Evolutionary conservation across 92 coral and sea anemone genomes (phyloP).

Genomic region (Palythoa caribaeorum): DNA sequence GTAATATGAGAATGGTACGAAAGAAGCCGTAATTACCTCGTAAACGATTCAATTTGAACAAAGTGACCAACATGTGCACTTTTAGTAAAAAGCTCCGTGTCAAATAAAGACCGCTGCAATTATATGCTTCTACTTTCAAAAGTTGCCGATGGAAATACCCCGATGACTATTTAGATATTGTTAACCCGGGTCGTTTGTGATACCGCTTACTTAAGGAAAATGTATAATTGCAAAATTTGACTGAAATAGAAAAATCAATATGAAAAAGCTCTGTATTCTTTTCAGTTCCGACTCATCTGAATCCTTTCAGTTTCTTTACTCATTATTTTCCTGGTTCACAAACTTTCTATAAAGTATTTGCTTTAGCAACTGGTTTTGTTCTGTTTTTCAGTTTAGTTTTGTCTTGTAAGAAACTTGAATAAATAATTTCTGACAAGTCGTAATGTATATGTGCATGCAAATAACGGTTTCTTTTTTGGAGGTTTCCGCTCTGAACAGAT

Average conservation of each 20-base stretch:
- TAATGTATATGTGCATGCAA: slow-evolving; percentile 11
- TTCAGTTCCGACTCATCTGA: background rate
- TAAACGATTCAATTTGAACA: slow-evolving; percentile 20
- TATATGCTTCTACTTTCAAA: slow-evolving; percentile 18
- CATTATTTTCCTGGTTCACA: background rate
- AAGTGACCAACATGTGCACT: slow-evolving; percentile 14
- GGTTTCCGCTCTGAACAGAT: slow-evolving; percentile 40
- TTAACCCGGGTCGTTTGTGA: slow-evolving; percentile 5
- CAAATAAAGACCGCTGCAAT: slow-evolving; percentile 15
- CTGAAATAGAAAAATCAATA: slow-evolving; percentile 21
- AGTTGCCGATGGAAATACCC: slow-evolving; percentile 40
- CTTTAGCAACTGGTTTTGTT: background rate
- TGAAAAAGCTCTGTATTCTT: background rate
- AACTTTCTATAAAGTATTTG: background rate
- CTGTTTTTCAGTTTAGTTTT: no score
- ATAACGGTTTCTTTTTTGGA: slow-evolving; percentile 18
- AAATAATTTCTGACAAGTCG: background rate
- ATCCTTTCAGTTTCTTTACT: background rate
- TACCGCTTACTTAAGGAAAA: slow-evolving; percentile 23
- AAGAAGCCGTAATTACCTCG: slow-evolving; percentile 18
- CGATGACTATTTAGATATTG: slow-evolving; percentile 15
- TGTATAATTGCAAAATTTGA: slow-evolving; percentile 2
- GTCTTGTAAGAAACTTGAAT: no score
- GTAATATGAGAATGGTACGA: slow-evolving; percentile 33
- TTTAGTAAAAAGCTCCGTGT: slow-evolving; percentile 14